Conservation (phyloP, 2,888 invertebrate species). For the Lissocephala sabroskyi region DNA sequence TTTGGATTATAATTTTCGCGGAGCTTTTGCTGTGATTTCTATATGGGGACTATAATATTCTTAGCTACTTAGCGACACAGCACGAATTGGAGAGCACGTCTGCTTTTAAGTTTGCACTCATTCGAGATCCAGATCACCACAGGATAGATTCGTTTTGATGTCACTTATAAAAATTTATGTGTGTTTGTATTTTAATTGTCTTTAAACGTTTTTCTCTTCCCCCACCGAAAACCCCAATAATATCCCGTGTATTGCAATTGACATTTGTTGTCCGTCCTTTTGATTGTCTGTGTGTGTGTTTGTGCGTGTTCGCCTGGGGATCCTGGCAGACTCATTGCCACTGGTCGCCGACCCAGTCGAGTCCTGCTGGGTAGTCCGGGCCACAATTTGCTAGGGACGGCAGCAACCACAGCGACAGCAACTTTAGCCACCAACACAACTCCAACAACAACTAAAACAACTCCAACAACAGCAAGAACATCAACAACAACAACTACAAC, state of each 20-base stretch:
- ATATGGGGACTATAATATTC: too few relatives aligned
- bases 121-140: too few relatives aligned
- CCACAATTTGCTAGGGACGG: conserved; percentile 53
- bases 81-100: too few relatives aligned
- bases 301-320: conserved; percentile 23
- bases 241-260: too few relatives aligned
- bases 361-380: conserved; percentile 66
- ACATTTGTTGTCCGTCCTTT: too few relatives aligned
- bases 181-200: conserved; percentile 2
- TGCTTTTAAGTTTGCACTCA: too few relatives aligned
- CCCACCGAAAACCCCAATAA: too few relatives aligned
- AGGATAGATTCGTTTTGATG: conserved; percentile 1
- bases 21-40: too few relatives aligned
- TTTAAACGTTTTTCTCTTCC: conserved; percentile 8
- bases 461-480: conserved; percentile 13
- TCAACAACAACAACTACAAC: conserved; percentile 19
- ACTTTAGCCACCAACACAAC: too few relatives aligned
- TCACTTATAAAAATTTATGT: not conserved
- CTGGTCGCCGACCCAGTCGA: conserved; percentile 72
- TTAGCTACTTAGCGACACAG: too few relatives aligned
- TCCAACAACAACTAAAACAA: conserved; percentile 35
- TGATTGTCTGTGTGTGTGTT: conserved; percentile 17
- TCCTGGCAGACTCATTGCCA: conserved; percentile 71
- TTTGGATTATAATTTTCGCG: too few relatives aligned
- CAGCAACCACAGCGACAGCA: conserved; percentile 16